Base-by-base conservation (phyloP, 2,888 invertebrate genomes). In the Microplitis deprimator region DNA sequence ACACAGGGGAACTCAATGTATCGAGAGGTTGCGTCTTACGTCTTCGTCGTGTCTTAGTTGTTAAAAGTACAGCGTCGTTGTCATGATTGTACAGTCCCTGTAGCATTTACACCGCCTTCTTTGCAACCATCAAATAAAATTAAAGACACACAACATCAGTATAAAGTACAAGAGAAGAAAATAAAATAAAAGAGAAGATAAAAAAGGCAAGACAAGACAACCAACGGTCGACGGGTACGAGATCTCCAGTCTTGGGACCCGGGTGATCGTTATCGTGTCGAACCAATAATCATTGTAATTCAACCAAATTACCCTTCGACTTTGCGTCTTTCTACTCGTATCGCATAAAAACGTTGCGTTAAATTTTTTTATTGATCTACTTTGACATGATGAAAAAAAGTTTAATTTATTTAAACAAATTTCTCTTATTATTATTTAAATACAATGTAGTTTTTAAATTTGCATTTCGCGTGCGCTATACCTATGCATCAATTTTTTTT, bases 251-350 rank as follows among this genome's bases (percentile, higher is more conserved):
- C 41, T 41, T 41, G 10, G 41, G 50, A 50, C 50, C 13, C 50
- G 75, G 17, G 16, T 65, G 77, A 81, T 78, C 72, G 62, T 70
- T 77, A 79, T 79, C 81, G 76, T 64, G 73, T 70, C 77, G 60
- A 70, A 72, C 75, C 73, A 81, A 79, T 77, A 79, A 80, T 81
- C 78, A 81, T 79, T 78, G 78, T 79, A 77, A 79, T 80, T 80
- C 61, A 65, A 59, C 61, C 60, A 75, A 79, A 70, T 79, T 77
- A 79, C 75, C 78, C 70, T 73, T 73, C 73, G 62, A 71, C n/a
- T 38, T 29, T 40, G 39, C 61, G 38, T 39, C 10, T n/a, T 61
- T 38, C 61, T 61, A 29, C 39, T 16, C 39, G 50, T 8, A 67
- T 6, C 38, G 17, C 1, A 41, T 40, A 38, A 60, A 40, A 6